Conservation (phyloP, 2,797 vertebrate genomes). For the Eulemur coronatus region DNA sequence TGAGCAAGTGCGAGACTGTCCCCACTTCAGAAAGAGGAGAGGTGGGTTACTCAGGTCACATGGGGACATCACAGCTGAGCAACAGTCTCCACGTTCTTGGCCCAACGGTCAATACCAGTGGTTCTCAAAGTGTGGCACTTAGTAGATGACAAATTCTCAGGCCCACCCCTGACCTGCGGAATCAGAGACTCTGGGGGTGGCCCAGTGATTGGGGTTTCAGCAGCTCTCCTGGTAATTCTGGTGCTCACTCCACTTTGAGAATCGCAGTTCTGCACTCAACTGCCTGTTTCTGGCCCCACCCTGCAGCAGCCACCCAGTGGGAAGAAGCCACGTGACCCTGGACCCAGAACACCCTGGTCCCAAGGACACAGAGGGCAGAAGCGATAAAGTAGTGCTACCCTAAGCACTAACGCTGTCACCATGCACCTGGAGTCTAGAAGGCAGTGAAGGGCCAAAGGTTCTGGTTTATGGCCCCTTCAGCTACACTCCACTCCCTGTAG, state of each 20-base stretch:
- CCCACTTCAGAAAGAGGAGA: not conserved
- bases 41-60: not conserved
- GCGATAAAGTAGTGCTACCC: not conserved
- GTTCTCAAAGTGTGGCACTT: not conserved
- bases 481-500: no score
- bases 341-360: not conserved
- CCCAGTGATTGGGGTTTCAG: not conserved
- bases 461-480: not conserved
- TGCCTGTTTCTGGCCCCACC: not conserved
- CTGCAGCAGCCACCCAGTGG: not conserved
- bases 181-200: not conserved
- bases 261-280: rapidly evolving
- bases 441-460: not conserved
- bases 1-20: not conserved
- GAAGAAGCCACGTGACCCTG: not conserved
- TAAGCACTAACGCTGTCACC: not conserved
- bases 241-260: not conserved
- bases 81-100: not conserved
- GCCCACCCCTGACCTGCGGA: not conserved
- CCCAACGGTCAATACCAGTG: not conserved
- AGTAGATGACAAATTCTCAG: not conserved
- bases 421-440: not conserved
- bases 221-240: not conserved
- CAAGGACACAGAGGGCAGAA: not conserved
- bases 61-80: not conserved